phyloP scores from a whole-genome alignment of 2,888 invertebrate species.

The Spodoptera exigua region DNA sequence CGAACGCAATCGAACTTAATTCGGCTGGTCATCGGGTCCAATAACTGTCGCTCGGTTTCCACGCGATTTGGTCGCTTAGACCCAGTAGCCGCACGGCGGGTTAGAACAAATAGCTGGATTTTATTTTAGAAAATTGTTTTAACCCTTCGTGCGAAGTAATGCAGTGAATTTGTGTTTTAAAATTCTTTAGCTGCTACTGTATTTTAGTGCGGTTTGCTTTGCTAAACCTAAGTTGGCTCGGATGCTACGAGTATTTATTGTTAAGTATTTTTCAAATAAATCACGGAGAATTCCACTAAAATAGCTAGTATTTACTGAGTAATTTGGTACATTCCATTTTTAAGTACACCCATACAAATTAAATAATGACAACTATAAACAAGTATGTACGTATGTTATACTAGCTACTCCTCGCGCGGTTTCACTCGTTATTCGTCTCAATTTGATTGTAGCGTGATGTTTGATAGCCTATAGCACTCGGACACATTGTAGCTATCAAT shows the following conservation, averaged over 20 bases:
- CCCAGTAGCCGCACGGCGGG: conserved; percentile 55
- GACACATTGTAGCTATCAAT: no score
- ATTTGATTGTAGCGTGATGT: no score
- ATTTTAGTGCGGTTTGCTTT: neutral
- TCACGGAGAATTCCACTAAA: no score
- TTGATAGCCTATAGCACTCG: no score
- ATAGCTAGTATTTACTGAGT: no score
- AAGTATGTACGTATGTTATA: no score
- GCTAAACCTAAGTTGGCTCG: conserved; percentile 38
- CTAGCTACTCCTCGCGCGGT: no score
- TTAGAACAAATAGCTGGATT: conserved; percentile 58
- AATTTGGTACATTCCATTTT: no score
- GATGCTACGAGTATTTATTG: neutral
- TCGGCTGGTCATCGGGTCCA: conserved; percentile 66
- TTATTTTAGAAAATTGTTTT: conserved; percentile 57
- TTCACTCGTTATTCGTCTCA: no score
- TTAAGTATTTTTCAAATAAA: no score
- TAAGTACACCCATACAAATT: no score
- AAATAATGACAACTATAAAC: no score
- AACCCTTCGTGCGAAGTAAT: conserved; percentile 40
- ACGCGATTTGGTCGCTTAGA: conserved; percentile 62
- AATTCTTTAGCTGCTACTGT: neutral
- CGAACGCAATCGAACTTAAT: conserved; percentile 67
- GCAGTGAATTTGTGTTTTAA: conserved; percentile 17
- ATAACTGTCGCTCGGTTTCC: conserved; percentile 73